Percentiles rank a stretch among this genome's conserved stretches.
phyloP scores from a whole-genome alignment of 2,113 vertebrate genomes.

The Melanotaenia duboulayi region DNA sequence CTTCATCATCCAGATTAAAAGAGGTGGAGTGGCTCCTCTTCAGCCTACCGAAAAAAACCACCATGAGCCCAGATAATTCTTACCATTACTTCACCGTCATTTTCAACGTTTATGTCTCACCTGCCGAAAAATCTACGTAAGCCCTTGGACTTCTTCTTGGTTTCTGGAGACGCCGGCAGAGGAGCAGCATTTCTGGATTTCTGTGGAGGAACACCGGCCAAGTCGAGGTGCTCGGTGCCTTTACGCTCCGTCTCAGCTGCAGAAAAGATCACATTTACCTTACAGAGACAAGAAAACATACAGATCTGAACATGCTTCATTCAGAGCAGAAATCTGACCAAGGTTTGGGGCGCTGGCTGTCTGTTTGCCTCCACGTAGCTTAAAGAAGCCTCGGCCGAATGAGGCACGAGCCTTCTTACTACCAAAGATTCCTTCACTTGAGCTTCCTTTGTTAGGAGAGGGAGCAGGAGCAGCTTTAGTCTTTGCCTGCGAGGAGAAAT shows the following conservation, averaged over 20 bases:
- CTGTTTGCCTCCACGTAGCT: slow-evolving; percentile 90
- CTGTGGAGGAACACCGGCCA: slow-evolving; percentile 82
- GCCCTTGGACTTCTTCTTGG: slow-evolving; percentile 93
- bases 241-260: slow-evolving; percentile 89
- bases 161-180: slow-evolving; percentile 85
- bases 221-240: slow-evolving; percentile 89
- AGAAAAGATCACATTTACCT: neutral
- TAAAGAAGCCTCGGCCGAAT: slow-evolving; percentile 95
- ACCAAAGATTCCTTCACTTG: slow-evolving; percentile 85
- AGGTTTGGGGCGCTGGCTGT: slow-evolving; percentile 88
- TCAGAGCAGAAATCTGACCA: slow-evolving; percentile 74
- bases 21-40: slow-evolving; percentile 95
- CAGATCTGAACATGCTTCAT: no score
- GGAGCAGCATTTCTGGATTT: slow-evolving; percentile 74
- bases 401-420: slow-evolving; percentile 90
- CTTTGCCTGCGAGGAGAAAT: slow-evolving; percentile 20
- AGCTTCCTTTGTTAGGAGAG: slow-evolving; percentile 62
- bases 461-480: slow-evolving; percentile 48
- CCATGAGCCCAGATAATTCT: neutral
- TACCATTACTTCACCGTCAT: neutral
- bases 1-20: slow-evolving; percentile 89
- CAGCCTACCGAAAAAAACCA: slow-evolving; percentile 78
- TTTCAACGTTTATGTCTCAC: slow-evolving; percentile 54
- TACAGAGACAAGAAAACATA: neutral
- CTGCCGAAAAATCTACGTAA: slow-evolving; percentile 94